Percentiles rank a stretch among this genome's conserved stretches.
phyloP scores from a whole-genome alignment of 2,888 invertebrate species.

The Platynereis dumerilii region DNA sequence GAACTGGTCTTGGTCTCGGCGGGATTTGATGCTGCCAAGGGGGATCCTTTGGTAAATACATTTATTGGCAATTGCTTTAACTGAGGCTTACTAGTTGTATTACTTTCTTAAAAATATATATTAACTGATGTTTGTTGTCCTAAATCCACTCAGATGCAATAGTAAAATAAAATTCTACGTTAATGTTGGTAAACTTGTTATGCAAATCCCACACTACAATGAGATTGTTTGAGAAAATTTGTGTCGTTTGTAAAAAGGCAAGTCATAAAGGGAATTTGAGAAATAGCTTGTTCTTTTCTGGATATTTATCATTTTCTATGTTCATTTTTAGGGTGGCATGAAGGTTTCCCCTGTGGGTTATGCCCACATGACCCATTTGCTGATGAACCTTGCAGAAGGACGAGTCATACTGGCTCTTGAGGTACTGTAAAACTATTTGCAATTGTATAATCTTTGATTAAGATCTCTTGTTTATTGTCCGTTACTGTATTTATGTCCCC shows the following conservation, averaged over 20 bases:
- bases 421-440: constrained; percentile 21
- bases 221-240: no score
- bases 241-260: neutral
- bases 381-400: constrained; percentile 83
- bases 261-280: neutral
- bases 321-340: constrained; percentile 70
- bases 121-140: no score
- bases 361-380: constrained; percentile 85
- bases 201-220: no score
- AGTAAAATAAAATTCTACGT: no score
- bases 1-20: constrained; percentile 61
- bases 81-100: no score
- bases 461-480: constrained; percentile 6
- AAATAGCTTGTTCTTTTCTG: neutral
- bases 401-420: constrained; percentile 66
- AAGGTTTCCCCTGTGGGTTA: constrained; percentile 88
- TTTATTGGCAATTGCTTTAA: no score
- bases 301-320: neutral
- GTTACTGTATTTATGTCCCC: no score
- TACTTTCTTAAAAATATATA: no score
- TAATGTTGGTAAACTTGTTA: constrained; percentile 47
- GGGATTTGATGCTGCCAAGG: constrained; percentile 61
- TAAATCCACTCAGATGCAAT: no score
- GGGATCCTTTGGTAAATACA: constrained; percentile 61
- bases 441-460: neutral